These are phyloP conservation scores for Trichosurus vulpecula DNA, from an alignment of 2,797 vertebrate genomes.

Conservation along the genomic window DNA sequence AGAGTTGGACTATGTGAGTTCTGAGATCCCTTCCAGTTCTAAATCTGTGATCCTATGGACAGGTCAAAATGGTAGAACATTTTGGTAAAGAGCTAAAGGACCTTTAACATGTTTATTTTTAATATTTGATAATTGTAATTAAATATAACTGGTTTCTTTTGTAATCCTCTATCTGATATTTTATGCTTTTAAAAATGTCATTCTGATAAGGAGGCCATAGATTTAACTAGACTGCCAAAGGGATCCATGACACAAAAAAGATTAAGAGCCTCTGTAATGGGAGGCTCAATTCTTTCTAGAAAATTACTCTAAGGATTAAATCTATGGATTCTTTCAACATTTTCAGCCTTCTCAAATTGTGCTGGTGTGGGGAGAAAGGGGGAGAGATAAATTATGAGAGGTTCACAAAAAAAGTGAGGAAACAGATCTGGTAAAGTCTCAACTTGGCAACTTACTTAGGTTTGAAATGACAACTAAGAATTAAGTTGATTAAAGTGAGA, in stretches of 20 bases:
- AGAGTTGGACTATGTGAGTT: not conserved
- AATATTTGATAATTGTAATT: not conserved
- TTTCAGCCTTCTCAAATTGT: not conserved
- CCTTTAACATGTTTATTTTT: not conserved
- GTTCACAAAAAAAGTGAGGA: not conserved
- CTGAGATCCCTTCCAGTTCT: not conserved
- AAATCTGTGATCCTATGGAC: not conserved
- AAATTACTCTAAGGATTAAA: not conserved
- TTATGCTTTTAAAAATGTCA: not conserved
- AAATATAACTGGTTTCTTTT: not conserved
- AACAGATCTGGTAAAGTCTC: not conserved
- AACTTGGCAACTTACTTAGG: not conserved
- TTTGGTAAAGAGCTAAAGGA: not conserved
- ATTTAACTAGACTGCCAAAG: not conserved
- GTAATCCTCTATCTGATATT: not conserved
- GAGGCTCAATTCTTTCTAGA: not conserved
- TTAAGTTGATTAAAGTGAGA: not conserved
- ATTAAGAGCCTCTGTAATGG: not conserved
- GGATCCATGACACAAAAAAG: not conserved
- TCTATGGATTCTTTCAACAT: not conserved
- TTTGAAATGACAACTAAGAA: not conserved
- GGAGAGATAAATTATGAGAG: not conserved
- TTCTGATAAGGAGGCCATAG: not conserved
- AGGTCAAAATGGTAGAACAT: not conserved
- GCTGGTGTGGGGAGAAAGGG: rapidly evolving